A percentile compares a stretch with the other conserved stretches of the same genome.
These are phyloP conservation scores for Gadopsis marmoratus DNA, from an alignment of 2,797 vertebrate genomes.

Conservation along the genomic window DNA sequence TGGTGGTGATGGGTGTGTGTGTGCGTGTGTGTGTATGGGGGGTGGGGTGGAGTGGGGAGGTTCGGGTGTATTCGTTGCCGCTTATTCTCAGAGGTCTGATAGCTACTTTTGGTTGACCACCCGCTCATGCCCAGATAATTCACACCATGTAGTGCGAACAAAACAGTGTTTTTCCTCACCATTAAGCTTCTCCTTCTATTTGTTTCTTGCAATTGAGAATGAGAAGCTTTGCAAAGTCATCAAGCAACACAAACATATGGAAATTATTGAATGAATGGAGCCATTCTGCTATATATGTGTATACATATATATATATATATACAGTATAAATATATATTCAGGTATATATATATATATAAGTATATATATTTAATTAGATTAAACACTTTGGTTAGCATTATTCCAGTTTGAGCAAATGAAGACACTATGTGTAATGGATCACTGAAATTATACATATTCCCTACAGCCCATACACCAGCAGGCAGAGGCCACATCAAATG, in stretches of 20 bases:
- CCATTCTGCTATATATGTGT: constrained; percentile 9
- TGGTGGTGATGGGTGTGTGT: constrained; percentile 52
- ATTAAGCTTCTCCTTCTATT: constrained; percentile 33
- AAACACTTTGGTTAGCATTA: constrained; percentile 38
- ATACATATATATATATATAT: too few relatives aligned
- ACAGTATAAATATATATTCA: too few relatives aligned
- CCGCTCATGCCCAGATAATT: constrained; percentile 82
- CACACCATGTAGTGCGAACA: constrained; percentile 66
- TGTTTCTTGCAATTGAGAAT: constrained; percentile 26
- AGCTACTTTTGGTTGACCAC: constrained; percentile 73
- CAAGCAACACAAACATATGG: constrained; percentile 30
- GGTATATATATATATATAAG: too few relatives aligned
- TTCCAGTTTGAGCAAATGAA: constrained; percentile 47
- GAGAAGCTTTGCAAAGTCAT: constrained; percentile 29
- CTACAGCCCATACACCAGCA: constrained; percentile 39
- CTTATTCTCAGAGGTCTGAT: constrained; percentile 77
- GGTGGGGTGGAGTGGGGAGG: background rate
- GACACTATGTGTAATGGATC: constrained; percentile 52
- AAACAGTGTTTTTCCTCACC: constrained; percentile 54
- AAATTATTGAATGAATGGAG: constrained; percentile 22
- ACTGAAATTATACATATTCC: constrained; percentile 25
- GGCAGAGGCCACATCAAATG: constrained; percentile 38
- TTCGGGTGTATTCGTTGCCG: constrained; percentile 70
- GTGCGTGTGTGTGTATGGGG: background rate
- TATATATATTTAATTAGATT: constrained; percentile 13